Percentiles rank a stretch among this genome's conserved stretches.
These are phyloP conservation scores for Ibidorhyncha struthersii DNA, from an alignment of 2,113 vertebrate genomes.

Conservation along the genomic window DNA sequence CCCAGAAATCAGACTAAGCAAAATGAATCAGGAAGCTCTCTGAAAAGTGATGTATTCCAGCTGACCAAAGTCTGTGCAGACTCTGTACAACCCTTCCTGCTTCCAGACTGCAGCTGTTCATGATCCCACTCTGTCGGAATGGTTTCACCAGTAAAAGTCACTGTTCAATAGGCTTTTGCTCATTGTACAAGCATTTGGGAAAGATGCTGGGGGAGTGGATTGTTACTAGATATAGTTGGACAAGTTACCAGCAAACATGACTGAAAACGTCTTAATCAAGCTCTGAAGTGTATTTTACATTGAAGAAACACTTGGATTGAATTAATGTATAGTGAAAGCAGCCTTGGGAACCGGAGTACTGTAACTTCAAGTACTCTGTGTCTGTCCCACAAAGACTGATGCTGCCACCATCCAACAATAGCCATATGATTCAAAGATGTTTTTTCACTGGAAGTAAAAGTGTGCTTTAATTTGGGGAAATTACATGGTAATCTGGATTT, in stretches of 20 bases:
- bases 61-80: background rate
- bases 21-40: background rate
- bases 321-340: background rate
- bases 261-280: background rate
- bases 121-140: accelerated
- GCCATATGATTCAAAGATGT: background rate
- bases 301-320: background rate
- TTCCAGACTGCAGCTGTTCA: background rate
- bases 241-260: background rate
- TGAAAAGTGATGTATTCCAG: background rate
- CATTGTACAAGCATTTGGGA: background rate
- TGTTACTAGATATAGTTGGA: background rate
- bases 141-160: background rate
- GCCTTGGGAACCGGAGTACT: background rate
- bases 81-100: background rate
- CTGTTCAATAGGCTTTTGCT: background rate
- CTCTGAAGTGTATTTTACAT: background rate
- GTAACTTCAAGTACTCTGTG: background rate
- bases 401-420: background rate
- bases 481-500: background rate
- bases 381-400: background rate
- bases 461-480: background rate
- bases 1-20: background rate
- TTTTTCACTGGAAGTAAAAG: background rate
- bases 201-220: background rate